Percentiles rank a stretch among this genome's conserved stretches.
Evolutionary conservation across 1,140 invertebrate species (phyloP).

Genomic region (Atta colombica): DNA sequence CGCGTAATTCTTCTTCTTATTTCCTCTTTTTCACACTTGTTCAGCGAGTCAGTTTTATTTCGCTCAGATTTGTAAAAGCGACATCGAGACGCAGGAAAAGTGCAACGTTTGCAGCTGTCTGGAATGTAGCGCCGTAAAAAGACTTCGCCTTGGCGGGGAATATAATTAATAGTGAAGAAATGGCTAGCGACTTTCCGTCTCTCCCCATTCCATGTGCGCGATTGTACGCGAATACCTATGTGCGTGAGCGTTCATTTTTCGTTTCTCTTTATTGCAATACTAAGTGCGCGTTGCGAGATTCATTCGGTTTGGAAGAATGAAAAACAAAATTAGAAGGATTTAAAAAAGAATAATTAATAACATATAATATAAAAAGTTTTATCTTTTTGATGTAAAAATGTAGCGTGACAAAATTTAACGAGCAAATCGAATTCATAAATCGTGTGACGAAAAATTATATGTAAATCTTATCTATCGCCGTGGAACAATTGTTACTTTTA

Average conservation of each 20-base stretch:
- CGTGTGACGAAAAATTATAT: background rate
- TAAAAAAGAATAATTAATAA: no score
- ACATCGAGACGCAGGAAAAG: conserved; percentile 51
- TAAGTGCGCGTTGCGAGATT: background rate
- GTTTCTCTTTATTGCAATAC: background rate
- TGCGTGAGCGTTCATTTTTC: conserved; percentile 40
- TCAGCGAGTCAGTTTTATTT: conserved; percentile 38
- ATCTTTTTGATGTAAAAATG: background rate
- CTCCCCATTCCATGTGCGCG: conserved; percentile 39
- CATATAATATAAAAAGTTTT: background rate
- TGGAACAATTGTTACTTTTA: conserved; percentile 9
- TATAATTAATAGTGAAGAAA: conserved; percentile 80
- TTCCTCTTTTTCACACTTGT: background rate
- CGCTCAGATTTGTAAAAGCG: conserved; percentile 50
- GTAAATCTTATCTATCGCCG: background rate
- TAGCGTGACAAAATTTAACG: background rate
- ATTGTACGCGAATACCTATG: background rate
- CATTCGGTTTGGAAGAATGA: background rate
- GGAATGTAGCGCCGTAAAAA: conserved; percentile 77
- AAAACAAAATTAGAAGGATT: background rate
- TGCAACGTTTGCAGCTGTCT: conserved; percentile 43
- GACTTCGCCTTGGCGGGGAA: conserved; percentile 77
- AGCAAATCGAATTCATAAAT: conserved; percentile 11
- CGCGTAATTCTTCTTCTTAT: conserved; percentile 12
- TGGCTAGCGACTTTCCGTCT: conserved; percentile 78